Evolutionary conservation across 2,113 vertebrate genomes (phyloP).

Genomic region (Myiagra hebetior): DNA sequence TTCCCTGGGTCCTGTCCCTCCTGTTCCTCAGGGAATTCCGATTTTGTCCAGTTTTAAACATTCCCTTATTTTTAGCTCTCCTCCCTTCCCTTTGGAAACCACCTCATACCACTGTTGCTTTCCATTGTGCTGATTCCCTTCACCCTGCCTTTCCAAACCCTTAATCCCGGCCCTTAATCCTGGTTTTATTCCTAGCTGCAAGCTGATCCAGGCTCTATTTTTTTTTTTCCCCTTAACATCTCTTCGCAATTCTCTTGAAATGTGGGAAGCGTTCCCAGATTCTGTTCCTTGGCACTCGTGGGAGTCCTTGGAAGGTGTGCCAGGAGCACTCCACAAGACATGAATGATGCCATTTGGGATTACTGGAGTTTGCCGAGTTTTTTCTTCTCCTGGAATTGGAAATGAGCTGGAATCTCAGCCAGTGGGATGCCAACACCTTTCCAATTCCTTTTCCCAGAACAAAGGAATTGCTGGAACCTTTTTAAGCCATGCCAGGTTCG

Average conservation of each 20-base stretch:
- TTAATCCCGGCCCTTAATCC: background rate
- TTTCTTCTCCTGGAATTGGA: background rate
- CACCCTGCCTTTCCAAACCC: background rate
- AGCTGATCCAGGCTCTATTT: background rate
- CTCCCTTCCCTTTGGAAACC: background rate
- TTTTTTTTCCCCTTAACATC: background rate
- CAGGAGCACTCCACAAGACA: background rate
- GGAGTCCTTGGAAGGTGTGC: background rate
- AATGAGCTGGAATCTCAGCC: background rate
- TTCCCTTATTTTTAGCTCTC: background rate
- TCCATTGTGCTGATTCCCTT: fast-evolving
- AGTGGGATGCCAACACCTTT: background rate
- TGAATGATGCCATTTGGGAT: background rate
- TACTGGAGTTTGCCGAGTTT: background rate
- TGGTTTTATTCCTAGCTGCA: background rate
- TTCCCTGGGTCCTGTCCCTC: fast-evolving
- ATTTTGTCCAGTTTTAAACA: background rate
- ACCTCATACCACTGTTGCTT: background rate
- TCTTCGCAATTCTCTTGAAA: background rate
- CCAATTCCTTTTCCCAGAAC: background rate
- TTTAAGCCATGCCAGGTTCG: fast-evolving
- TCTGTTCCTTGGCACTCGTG: background rate
- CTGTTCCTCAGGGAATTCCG: too few relatives aligned
- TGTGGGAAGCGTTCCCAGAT: background rate
- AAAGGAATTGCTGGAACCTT: background rate